A percentile compares a stretch with the other conserved stretches of the same genome.
These are phyloP conservation scores for Salvator merianae DNA, from an alignment of 2,113 vertebrate genomes.

Conservation along the genomic window DNA sequence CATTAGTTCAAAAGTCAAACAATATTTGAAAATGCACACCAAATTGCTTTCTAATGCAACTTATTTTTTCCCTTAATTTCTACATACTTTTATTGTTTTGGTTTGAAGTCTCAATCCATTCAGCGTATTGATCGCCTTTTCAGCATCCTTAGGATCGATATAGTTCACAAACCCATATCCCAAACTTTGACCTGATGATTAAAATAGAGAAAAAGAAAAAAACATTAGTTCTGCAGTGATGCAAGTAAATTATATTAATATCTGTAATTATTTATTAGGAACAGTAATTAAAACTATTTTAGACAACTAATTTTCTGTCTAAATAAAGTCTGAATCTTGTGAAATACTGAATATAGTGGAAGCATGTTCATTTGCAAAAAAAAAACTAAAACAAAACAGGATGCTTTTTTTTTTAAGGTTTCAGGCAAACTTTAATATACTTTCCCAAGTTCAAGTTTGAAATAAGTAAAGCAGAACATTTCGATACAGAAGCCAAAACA, in stretches of 20 bases:
- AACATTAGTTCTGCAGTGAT: conserved; percentile 32
- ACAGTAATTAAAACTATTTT: neutral
- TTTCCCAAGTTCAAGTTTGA: neutral
- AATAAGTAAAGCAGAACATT: neutral
- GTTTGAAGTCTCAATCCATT: conserved; percentile 98
- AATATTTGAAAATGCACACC: neutral
- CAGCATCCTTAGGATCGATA: conserved; percentile 94
- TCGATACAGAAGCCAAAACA: neutral
- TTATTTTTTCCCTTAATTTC: neutral
- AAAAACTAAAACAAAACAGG: neutral
- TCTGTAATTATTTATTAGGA: neutral
- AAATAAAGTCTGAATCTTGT: conserved; percentile 13
- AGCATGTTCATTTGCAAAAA: neutral
- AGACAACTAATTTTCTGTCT: conserved; percentile 9
- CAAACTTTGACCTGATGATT: conserved; percentile 90
- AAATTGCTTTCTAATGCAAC: neutral
- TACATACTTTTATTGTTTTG: conserved; percentile 96
- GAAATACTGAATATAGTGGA: neutral
- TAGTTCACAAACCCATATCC: conserved; percentile 99
- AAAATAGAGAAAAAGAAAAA: conserved; percentile 28
- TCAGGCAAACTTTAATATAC: neutral
- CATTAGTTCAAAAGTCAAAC: neutral
- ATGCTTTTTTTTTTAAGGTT: neutral
- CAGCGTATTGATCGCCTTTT: conserved; percentile 97
- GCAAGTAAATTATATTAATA: neutral